Evolutionary conservation across 2,888 invertebrate species (phyloP).

Genomic region (Meta bourneti): DNA sequence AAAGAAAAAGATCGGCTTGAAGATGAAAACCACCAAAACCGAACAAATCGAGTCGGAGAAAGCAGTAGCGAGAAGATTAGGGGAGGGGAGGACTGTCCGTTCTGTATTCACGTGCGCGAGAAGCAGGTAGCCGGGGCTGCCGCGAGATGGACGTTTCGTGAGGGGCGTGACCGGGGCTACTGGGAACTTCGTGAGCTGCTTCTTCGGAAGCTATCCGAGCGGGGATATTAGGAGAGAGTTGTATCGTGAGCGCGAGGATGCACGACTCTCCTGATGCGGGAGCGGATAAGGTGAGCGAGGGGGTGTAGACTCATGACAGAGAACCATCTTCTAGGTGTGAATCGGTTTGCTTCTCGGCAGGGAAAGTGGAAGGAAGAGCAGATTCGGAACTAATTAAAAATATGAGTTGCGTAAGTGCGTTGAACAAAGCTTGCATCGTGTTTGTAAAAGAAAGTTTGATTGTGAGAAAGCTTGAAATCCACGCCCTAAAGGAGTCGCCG

Average conservation of each 20-base stretch:
- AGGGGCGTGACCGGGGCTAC: slow-evolving; percentile 63
- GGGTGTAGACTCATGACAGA: slow-evolving; percentile 39
- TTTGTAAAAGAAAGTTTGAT: too few relatives aligned
- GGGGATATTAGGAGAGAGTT: slow-evolving; percentile 25
- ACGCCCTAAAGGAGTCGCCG: too few relatives aligned
- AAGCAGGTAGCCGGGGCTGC: neutral
- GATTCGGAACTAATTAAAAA: neutral
- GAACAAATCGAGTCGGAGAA: slow-evolving; percentile 6
- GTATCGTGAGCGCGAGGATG: slow-evolving; percentile 59
- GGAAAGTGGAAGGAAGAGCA: neutral
- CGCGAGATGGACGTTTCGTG: slow-evolving; percentile 62
- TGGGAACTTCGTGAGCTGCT: slow-evolving; percentile 73
- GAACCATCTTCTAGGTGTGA: slow-evolving; percentile 32
- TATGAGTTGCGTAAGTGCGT: too few relatives aligned
- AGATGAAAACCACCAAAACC: slow-evolving; percentile 13
- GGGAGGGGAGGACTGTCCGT: slow-evolving; percentile 52
- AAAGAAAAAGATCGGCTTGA: neutral
- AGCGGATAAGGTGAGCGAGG: slow-evolving; percentile 44
- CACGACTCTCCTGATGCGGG: slow-evolving; percentile 67
- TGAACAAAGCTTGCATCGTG: too few relatives aligned
- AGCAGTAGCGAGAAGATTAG: neutral
- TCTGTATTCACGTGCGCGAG: slow-evolving; percentile 55
- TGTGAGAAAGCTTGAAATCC: too few relatives aligned
- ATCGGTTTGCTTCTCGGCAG: neutral
- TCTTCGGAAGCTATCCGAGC: slow-evolving; percentile 62